Percentiles rank a stretch among this genome's conserved stretches.
These are phyloP conservation scores for Stegophylla sp. DNA, from an alignment of 2,888 invertebrate species.

Conservation along the genomic window DNA sequence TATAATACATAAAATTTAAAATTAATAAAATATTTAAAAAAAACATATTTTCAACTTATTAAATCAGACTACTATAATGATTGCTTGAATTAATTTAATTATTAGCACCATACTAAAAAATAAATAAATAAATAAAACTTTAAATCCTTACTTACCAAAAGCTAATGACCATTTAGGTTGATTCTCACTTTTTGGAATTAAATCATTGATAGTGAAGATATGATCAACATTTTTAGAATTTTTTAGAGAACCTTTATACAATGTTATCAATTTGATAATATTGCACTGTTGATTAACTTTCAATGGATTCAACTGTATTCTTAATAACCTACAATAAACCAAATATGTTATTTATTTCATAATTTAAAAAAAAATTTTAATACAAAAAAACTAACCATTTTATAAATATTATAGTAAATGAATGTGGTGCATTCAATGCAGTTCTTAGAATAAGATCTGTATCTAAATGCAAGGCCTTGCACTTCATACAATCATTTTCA, in stretches of 20 bases:
- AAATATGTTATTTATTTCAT: neutral
- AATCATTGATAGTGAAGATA: slow-evolving; percentile 36
- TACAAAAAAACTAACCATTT: slow-evolving; percentile 37
- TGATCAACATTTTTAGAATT: neutral
- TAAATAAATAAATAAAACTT: too few relatives aligned
- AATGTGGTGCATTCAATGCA: slow-evolving; percentile 34
- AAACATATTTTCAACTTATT: too few relatives aligned
- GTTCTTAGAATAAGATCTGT: slow-evolving; percentile 40
- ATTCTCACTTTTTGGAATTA: neutral
- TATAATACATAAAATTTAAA: too few relatives aligned
- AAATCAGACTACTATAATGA: too few relatives aligned
- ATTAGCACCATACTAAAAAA: too few relatives aligned
- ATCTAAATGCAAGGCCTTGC: slow-evolving; percentile 16
- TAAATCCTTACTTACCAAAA: slow-evolving; percentile 20
- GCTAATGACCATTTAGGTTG: slow-evolving; percentile 28
- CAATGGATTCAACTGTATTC: slow-evolving; percentile 30
- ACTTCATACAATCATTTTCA: slow-evolving; percentile 20
- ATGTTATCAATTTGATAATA: slow-evolving; percentile 15
- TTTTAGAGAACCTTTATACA: slow-evolving; percentile 26
- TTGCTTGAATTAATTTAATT: too few relatives aligned
- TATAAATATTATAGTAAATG: slow-evolving; percentile 35
- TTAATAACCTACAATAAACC: slow-evolving; percentile 18
- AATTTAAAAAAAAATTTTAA: too few relatives aligned
- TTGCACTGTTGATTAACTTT: slow-evolving; percentile 16
- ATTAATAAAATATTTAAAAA: too few relatives aligned